phyloP scores from a whole-genome alignment of 2,888 invertebrate species.

The Drosophila conformis region DNA sequence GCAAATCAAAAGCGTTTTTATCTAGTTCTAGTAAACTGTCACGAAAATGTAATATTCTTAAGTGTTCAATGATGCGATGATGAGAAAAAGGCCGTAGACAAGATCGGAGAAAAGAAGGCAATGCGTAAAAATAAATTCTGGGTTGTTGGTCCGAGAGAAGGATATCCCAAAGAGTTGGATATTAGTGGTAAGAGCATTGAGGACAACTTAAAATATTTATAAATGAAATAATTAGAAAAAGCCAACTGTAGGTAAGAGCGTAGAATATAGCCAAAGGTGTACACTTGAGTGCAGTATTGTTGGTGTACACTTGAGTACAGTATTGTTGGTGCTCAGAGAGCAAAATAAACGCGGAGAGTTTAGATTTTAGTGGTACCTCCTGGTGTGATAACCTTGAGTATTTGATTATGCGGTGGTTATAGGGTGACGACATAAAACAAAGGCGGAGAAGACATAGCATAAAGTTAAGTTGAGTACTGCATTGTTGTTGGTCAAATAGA shows the following conservation, averaged over 20 bases:
- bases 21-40: conserved; percentile 48
- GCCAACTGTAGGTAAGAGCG: neutral
- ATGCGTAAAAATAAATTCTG: conserved; percentile 24
- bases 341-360: neutral
- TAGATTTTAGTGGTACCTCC: neutral
- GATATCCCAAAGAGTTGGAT: neutral
- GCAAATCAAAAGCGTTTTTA: conserved; percentile 33
- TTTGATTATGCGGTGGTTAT: neutral
- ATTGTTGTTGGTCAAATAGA: conserved; percentile 2
- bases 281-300: conserved; percentile 26
- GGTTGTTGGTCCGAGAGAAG: conserved; percentile 19
- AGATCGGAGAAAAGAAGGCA: neutral
- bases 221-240: neutral
- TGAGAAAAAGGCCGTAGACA: neutral
- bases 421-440: neutral
- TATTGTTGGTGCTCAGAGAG: conserved; percentile 19
- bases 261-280: neutral
- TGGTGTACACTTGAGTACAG: conserved; percentile 24
- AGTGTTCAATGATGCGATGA: conserved; percentile 1
- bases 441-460: neutral
- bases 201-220: neutral
- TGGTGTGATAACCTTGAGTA: neutral
- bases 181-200: neutral
- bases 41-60: conserved; percentile 11
- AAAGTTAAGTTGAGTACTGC: conserved; percentile 12